Evolutionary conservation across 1,140 invertebrate species (phyloP), one percentile per base, ranked within the genome.

Genomic region (Nebria ingens): DNA sequence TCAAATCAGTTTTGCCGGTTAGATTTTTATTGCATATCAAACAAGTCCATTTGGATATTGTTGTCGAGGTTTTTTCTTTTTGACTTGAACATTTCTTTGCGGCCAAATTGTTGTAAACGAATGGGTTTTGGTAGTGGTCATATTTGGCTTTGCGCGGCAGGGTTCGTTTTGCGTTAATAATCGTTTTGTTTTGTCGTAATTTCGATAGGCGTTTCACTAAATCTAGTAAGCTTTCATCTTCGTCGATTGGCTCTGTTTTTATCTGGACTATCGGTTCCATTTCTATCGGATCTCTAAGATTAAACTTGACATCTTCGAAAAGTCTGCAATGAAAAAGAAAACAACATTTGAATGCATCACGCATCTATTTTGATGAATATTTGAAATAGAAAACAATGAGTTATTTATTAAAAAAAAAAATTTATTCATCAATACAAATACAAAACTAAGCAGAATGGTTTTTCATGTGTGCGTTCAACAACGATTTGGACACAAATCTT

Each of bases 391-490:
- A n/a, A n/a, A n/a, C n/a, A n/a, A n/a, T n/a, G n/a, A n/a, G n/a
- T n/a, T n/a, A n/a, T n/a, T n/a, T n/a, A n/a, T n/a, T n/a, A n/a
- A n/a, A n/a, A n/a, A n/a, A n/a, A n/a, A n/a, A n/a, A n/a, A n/a
- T n/a, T n/a, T n/a, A n/a, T n/a, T n/a, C n/a, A n/a, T n/a, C n/a
- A n/a, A n/a, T n/a, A n/a, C n/a, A n/a, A n/a, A n/a, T n/a, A n/a
- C n/a, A n/a, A n/a, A n/a, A n/a, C n/a, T 45, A 45, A 17, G 40
- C 40, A 12, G 40, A 9, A 45, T 45, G 50, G 12, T 51, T 58
- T 25, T 56, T 60, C 49, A 64, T 59, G 54, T 67, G 65, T 17
- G 55, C 59, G 15, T 58, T 65, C 1, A 64, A 52, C 1, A 56
- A 57, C 9, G 63, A 60, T 58, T 58, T 61, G 13, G 58, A 58